These are phyloP conservation scores for Cryptops parisi DNA, from an alignment of 2,888 invertebrate species.

Conservation along the genomic window DNA sequence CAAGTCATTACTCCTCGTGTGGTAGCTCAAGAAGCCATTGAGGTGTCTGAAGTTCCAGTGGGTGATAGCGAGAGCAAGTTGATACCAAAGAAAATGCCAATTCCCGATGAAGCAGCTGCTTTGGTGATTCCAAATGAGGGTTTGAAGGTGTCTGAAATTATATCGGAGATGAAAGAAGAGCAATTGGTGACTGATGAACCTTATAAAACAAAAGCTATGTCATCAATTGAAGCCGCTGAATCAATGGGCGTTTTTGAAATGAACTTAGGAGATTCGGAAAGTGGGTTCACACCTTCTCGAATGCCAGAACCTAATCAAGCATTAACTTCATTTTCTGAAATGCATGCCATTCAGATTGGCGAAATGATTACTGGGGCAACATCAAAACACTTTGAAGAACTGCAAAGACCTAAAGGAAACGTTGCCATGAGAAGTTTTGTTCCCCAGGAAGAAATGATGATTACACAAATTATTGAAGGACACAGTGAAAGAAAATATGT, in stretches of 20 bases:
- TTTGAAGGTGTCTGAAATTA: slow-evolving; percentile 17
- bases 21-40: slow-evolving; percentile 27
- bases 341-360: slow-evolving; percentile 3
- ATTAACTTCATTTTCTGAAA: background rate
- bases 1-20: slow-evolving; percentile 34
- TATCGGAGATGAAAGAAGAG: slow-evolving; percentile 18
- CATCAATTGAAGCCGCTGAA: slow-evolving; percentile 15
- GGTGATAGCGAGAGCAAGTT: slow-evolving; percentile 20
- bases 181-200: slow-evolving; percentile 3
- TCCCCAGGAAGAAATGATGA: slow-evolving; percentile 19
- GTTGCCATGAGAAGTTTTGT: slow-evolving; percentile 2
- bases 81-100: slow-evolving; percentile 1
- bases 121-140: slow-evolving; percentile 16
- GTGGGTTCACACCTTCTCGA: slow-evolving; percentile 14
- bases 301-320: slow-evolving; percentile 7
- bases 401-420: background rate
- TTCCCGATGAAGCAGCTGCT: slow-evolving; percentile 13
- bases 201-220: slow-evolving; percentile 11
- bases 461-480: slow-evolving; percentile 13
- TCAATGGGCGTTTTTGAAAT: slow-evolving; percentile 17
- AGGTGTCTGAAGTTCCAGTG: slow-evolving; percentile 30
- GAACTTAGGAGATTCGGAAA: slow-evolving; percentile 18
- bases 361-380: slow-evolving; percentile 5
- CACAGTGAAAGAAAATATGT: slow-evolving; percentile 17
- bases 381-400: background rate